Base-by-base conservation (phyloP, 2,888 invertebrate genomes). In the Acronicta aceris region DNA sequence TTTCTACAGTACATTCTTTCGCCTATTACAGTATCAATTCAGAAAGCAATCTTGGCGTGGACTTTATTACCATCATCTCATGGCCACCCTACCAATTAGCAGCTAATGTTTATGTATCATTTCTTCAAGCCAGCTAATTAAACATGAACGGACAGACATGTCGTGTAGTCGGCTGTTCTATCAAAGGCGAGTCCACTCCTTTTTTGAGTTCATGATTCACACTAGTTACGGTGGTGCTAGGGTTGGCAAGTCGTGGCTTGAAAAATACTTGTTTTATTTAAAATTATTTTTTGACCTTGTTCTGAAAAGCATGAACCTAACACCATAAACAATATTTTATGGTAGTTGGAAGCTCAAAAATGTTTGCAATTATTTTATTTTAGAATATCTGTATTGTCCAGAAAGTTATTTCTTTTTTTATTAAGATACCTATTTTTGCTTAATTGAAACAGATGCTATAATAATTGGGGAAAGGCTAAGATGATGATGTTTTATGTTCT, bases 181-280 rank as follows among this genome's bases (percentile, higher is more conserved):
- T 74, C 66, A 72, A 76, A 75, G 76, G 60, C 71, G 56, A 51
- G 73, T 77, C 79, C 76, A 76, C 68, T 79, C 77, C 78, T 77
- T 76, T 74, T 76, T 69, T 65, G 63, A 76, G 76, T 65, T 56
- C 64, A 71, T 79, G 79, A 77, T 77, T 79, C 79, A 77, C 74
- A 79, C 74, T 67, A 65, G 75, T 71, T 68, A 60, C 60, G 50
- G 59, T 27, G 10, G 16, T 8, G 8, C 17, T 68, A 79, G 79
- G 78, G 81, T 17, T 79, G 77, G 45, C 66, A 65, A 9, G 17
- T 59, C 42, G 21, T 8, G 42, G 6, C 16, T 27, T 13, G 13
- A 13, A 12, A 17, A 53, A 47, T 21, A 46, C 46, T 53, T 12
- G 38, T 41, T 56, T 59, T 45, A 46, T 54, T 48, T 59, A 9